Evolutionary conservation across 2,113 vertebrate species (phyloP).

Genomic region (Ascaphus truei): DNA sequence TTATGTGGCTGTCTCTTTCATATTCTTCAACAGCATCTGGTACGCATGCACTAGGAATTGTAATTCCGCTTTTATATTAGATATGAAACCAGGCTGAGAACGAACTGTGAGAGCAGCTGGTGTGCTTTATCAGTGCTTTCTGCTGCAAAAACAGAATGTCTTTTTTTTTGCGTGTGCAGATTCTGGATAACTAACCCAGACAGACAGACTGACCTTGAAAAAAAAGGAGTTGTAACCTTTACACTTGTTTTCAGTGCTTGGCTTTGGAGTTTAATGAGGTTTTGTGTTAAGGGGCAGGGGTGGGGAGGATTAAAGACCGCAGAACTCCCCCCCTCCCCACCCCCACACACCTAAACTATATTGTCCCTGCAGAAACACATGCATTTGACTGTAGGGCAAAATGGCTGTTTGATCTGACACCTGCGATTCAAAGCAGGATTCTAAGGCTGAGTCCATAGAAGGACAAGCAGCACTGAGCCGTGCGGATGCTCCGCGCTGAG

Average conservation of each 20-base stretch:
- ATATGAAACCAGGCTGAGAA: constrained; percentile 51
- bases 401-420: neutral
- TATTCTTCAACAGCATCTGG: constrained; percentile 50
- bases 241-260: neutral
- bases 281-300: neutral
- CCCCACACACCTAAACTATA: neutral
- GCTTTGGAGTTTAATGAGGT: neutral
- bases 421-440: neutral
- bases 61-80: constrained; percentile 45
- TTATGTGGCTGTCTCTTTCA: constrained; percentile 40
- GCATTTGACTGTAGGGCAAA: neutral
- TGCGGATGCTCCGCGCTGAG: too few relatives aligned
- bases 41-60: constrained; percentile 41
- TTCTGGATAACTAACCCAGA: constrained; percentile 14
- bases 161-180: constrained; percentile 31
- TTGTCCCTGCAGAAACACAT: neutral
- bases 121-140: constrained; percentile 43
- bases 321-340: too few relatives aligned
- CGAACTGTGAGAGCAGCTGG: constrained; percentile 40
- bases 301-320: neutral
- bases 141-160: constrained; percentile 40
- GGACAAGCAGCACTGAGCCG: too few relatives aligned
- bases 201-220: constrained; percentile 14
- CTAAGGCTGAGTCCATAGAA: too few relatives aligned
- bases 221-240: neutral